A percentile compares a stretch with the other conserved stretches of the same genome.
These are phyloP conservation scores for Rhadina sibilatrix DNA, from an alignment of 2,113 vertebrate genomes.

Conservation along the genomic window DNA sequence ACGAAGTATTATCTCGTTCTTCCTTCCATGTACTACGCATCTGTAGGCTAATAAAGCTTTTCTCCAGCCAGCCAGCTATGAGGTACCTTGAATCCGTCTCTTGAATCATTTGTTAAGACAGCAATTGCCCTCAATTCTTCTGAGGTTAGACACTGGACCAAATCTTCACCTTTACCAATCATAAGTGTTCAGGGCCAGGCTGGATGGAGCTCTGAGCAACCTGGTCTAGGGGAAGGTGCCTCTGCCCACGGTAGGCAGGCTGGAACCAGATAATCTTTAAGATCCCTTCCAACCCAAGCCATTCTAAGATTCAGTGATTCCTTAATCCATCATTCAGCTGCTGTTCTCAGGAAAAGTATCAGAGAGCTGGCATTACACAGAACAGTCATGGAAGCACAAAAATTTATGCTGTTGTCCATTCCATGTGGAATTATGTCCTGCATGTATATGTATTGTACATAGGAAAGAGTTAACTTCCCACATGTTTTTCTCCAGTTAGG, in stretches of 20 bases:
- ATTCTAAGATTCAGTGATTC: not conserved
- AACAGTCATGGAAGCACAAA: not conserved
- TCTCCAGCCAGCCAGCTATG: not conserved
- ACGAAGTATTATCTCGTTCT: not conserved
- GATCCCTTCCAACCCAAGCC: not conserved
- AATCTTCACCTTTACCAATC: not conserved
- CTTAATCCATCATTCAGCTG: not conserved
- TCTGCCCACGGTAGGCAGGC: not conserved
- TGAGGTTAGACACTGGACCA: not conserved
- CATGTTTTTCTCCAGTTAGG: not conserved
- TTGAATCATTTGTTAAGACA: not conserved
- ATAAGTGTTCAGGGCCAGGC: not conserved
- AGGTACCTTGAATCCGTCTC: not conserved
- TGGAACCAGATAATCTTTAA: not conserved
- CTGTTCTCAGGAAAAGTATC: not conserved
- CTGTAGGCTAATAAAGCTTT: not conserved
- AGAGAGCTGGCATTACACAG: not conserved
- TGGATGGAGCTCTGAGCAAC: not conserved
- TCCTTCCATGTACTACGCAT: fast-evolving
- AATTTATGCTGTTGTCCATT: not conserved
- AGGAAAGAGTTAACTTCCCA: not conserved
- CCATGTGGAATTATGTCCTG: not conserved
- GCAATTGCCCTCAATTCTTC: not conserved
- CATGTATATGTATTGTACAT: not conserved
- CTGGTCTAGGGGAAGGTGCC: not conserved